Base-by-base conservation (phyloP, 2,888 invertebrate genomes). In the Erebia aethiops region DNA sequence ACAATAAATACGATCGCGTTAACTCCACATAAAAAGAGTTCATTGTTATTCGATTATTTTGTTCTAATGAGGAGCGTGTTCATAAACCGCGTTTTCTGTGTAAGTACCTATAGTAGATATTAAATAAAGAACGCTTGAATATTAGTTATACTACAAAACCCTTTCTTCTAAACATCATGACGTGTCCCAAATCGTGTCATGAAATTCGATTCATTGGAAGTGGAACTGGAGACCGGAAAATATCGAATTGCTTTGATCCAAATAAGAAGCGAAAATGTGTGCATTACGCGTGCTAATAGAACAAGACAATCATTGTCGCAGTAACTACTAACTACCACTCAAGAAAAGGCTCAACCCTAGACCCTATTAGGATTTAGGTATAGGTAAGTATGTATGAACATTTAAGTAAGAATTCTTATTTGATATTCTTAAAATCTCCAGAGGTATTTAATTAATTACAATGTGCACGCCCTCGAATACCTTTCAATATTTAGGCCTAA, bases 31-130 rank as follows among this genome's bases (percentile, higher is more conserved):
- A 43, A 60, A 60, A 21, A 35, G 16, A 7, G 16, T 41, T 60
- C 60, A 16, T 60, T 60, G 43, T 60, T 60, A 41, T 43, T 41
- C 60, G 11, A 60, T 56, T 60, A 60, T 60, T 43, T 60, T 60
- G 21, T n/a, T 35, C 58, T 58, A n/a, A 58, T 35, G 52, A n/a
- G 16, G 9, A 52, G 16, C 52, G 16, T 52, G 52, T 16, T 16
- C n/a, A 52, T 4, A 14, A 51, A 14, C 13, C 7, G 49, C 4
- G 4, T 51, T 51, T 51, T 51, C 49, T 51, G 14, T 51, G 16
- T 16, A 54, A 8, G 16, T 54, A 18, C 1, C 16, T 16, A 16
- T 54, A 2, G 54, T 54, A 14, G 14, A 35, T 35, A 35, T 35
- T 7, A 35, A 35, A 35, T 35, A 26, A 26, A 26, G 35, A 7